Base-by-base conservation (phyloP, 2,888 invertebrate species). In the Agonopterix arenella region DNA sequence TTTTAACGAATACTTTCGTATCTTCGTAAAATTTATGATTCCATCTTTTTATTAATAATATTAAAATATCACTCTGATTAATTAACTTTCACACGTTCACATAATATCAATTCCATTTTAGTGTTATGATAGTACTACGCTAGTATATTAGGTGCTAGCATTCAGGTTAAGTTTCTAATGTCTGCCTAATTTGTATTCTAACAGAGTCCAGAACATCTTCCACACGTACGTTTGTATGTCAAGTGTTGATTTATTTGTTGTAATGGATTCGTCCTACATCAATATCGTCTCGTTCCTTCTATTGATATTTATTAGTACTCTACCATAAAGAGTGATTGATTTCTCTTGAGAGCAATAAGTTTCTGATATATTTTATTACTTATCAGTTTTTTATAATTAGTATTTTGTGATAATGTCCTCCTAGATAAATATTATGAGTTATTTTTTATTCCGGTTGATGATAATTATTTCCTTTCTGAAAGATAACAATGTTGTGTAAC, bases 261-360 rank as follows among this genome's bases (percentile, higher is more conserved):
- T 72, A 66, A 75, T 76, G 62, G 71, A 77, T 74, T 67, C 60
- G 70, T 70, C 65, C 70, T 64, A 73, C 64, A 68, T 63, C 61
- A 36, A 16, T 43, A 40, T 56, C 52, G 53, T 51, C 59, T 62
- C 59, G 57, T 55, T 62, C 63, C 54, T 68, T n/a, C 62, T 67
- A 75, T 77, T 80, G 68, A 66, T 62, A 58, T 70, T 69, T 73
- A 73, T 70, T 70, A 62, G 51, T 54, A 55, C 48, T 37, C 9
- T 37, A 44, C 54, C n/a, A 18, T 18, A 52, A 52, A 52, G 48
- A 46, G 51, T 49, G 52, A 50, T 49, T 48, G 48, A 51, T 50
- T 46, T 8, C 11, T 16, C 47, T 41, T 45, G 45, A 9, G 44
- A 47, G 47, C 45, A 41, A 38, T 28, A 38, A 11, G 11, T 9